Conservation (phyloP, 2,113 vertebrate species). For the Chloroceryle aenea region DNA sequence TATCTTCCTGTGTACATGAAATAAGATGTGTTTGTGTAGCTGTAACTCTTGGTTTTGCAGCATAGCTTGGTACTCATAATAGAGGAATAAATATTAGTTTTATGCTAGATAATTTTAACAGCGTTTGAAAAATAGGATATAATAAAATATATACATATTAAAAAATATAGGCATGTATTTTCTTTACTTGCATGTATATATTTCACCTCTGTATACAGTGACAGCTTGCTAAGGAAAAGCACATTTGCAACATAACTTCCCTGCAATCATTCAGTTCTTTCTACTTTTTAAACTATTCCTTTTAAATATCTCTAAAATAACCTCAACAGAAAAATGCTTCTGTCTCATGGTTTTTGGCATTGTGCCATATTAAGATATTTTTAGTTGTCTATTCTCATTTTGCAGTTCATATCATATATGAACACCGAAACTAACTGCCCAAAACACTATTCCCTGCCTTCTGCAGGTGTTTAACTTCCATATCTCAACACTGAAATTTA, state of each 20-base stretch:
- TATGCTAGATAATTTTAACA: conserved; percentile 66
- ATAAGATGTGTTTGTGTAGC: conserved; percentile 60
- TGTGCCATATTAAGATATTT: not conserved
- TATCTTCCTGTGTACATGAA: conserved; percentile 34
- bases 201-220: conserved; percentile 49
- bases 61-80: conserved; percentile 25
- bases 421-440: not conserved
- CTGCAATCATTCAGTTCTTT: conserved; percentile 41
- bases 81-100: conserved; percentile 77
- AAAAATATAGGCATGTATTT: conserved; percentile 68
- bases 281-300: conserved; percentile 38
- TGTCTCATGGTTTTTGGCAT: conserved; percentile 42
- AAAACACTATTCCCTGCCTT: not conserved
- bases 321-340: conserved; percentile 32
- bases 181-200: conserved; percentile 48
- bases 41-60: conserved; percentile 54
- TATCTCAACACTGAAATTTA: not conserved
- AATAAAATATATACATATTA: conserved; percentile 73
- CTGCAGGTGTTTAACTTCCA: conserved; percentile 8
- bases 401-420: not conserved
- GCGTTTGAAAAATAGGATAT: conserved; percentile 68
- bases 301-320: conserved; percentile 39
- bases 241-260: conserved; percentile 22
- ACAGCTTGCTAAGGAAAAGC: conserved; percentile 48
- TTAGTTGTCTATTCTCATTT: conserved; percentile 33